Evolutionary conservation across 2,888 invertebrate genomes (phyloP), one percentile per base, ranked within the genome.

Genomic region (Alentia gelatinosa): DNA sequence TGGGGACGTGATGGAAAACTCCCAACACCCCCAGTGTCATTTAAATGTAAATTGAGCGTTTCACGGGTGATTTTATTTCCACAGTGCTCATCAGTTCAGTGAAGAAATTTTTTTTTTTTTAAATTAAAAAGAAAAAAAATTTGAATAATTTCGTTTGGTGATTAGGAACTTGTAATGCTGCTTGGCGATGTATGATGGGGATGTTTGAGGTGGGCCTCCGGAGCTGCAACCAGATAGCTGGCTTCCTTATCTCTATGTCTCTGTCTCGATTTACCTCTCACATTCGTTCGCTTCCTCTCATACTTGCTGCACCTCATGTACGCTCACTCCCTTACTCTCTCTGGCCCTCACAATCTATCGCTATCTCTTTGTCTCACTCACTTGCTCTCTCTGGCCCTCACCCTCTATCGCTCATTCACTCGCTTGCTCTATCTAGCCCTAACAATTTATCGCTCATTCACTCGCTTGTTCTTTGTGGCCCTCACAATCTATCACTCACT

Each of bases 361-460:
- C 19, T 47, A 47, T 12, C 47, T 47, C 47, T 12, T 19, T 47
- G 9, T 12, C 47, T 47, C 47, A 47, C 47, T 47, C 47, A 47
- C 47, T 47, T 19, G 19, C 47, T 47, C 74, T 33, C 83, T 83
- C 83, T 33, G 9, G 7, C 83, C 7, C 83, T 83, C 83, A 47
- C 47, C 33, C 83, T 83, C 83, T 33, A 15, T 83, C 83, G 9
- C 83, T 83, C 83, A 26, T 35, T 83, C 83, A 26, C 83, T 83
- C 83, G 9, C 83, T 83, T 35, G 9, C 83, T 83, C 83, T 33
- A 15, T 83, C 83, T 33, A 15, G 12, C 83, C 9, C 83, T 83
- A 15, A 47, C 83, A 9, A 5, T 15, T 35, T 15, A 33, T 83
- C 83, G 9, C 83, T 35, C 83, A 15, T 33, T 35, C 19, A 9